Base-by-base conservation (phyloP, 2,113 vertebrate genomes). In the Percopsis transmontana region DNA sequence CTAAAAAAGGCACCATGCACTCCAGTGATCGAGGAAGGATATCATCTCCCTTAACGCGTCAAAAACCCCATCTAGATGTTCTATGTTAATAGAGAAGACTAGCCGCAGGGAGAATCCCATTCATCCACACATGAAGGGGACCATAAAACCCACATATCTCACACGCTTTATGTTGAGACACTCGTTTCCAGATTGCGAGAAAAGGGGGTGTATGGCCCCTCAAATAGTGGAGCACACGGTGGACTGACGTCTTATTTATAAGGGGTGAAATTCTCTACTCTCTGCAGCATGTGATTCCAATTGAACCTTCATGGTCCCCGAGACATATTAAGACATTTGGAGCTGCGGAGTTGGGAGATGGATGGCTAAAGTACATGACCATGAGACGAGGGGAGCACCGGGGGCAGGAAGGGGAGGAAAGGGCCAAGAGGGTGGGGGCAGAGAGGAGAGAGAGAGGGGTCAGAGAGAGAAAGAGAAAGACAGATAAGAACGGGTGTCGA, bases 281-380 rank as follows among this genome's bases (percentile, higher is more conserved):
- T 56, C 85, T 71, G 45, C 66, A 84, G 89, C 90, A 92, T 89
- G 73, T 91, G 90, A 92, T 90, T 88, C 72, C 89, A 89, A 90
- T 91, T 90, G 81, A 82, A 82, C 58, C 78, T 84, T 82, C 84
- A 70, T 55, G 75, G 74, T 59, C 77, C 38, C 90, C 81, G 73
- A 84, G 87, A 90, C 81, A 90, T 77, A 90, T 88, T 88, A 85
- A 23, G 2, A 91, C 85, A 78, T 87, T 87, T 68, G 65, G 75
- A 79, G 76, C 82, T 69, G 58, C 65, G 66, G 87, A 85, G 70
- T 65, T 64, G 78, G 88, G 88, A 87, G 86, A 91, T 89, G 80
- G 76, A 80, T 84, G 90, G 90, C 84, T 79, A 86, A 90, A 89
- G 84, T 81, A 90, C 87, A 90, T 81, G 90, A 86, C 77, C 75